Evolutionary conservation across 2,888 invertebrate genomes (phyloP).

Genomic region (Disparrhopalites patrizii): DNA sequence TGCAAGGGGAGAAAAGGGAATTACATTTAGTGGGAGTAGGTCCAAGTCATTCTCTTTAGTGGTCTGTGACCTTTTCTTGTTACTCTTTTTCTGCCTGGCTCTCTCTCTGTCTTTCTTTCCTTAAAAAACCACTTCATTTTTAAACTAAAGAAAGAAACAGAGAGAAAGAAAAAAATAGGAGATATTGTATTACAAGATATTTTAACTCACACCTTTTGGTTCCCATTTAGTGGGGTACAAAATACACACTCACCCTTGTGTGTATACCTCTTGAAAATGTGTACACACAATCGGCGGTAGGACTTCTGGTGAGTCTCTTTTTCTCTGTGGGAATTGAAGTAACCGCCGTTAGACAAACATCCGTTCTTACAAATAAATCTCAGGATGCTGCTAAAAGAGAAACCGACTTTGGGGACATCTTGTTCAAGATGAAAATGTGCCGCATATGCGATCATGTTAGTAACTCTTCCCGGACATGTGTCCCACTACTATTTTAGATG

Average conservation of each 20-base stretch:
- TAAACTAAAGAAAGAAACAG: no score
- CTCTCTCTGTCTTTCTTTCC: no score
- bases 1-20: no score
- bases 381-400: no score
- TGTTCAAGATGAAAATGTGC: no score
- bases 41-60: not conserved
- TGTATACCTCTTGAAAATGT: not conserved
- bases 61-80: not conserved
- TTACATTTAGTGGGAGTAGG: no score
- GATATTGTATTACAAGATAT: not conserved
- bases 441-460: no score
- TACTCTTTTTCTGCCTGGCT: not conserved
- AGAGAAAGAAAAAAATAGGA: no score
- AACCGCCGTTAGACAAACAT: no score
- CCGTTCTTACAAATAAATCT: no score
- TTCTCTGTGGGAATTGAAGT: not conserved
- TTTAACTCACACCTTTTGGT: not conserved
- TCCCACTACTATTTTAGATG: not conserved
- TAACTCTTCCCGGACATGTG: not conserved
- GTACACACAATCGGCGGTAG: not conserved
- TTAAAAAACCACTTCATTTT: no score
- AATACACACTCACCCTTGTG: not conserved
- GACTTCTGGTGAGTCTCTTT: not conserved
- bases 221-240: not conserved
- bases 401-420: no score